A percentile compares a stretch with the other conserved stretches of the same genome.
phyloP scores from a whole-genome alignment of 2,113 vertebrate species.

The Oreochromis tanganicae region DNA sequence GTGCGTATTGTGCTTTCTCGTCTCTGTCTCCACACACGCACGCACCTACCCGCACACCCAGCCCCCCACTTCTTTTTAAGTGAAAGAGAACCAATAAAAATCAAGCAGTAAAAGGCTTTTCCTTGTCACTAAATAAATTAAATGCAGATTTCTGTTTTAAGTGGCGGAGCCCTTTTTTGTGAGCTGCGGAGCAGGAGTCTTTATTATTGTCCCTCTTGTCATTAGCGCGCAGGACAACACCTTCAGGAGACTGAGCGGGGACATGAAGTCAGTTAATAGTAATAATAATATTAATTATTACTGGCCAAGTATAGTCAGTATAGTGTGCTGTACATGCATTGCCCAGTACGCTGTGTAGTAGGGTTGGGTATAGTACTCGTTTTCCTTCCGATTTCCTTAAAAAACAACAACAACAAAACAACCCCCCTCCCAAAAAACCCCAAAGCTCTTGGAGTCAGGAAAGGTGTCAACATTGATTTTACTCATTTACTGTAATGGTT shows the following conservation, averaged over 20 bases:
- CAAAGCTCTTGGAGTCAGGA: neutral
- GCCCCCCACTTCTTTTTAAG: conserved; percentile 59
- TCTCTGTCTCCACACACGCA: neutral
- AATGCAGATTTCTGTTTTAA: conserved; percentile 70
- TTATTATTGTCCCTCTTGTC: conserved; percentile 55
- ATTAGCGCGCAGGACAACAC: conserved; percentile 58
- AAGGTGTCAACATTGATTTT: neutral
- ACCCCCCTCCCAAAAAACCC: too few relatives aligned
- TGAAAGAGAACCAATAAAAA: conserved; percentile 71
- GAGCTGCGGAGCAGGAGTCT: conserved; percentile 45
- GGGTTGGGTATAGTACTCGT: neutral
- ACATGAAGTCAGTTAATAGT: neutral
- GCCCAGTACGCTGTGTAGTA: neutral
- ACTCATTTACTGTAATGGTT: neutral
- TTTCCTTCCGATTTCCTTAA: neutral
- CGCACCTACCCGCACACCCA: conserved; percentile 15
- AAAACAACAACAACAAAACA: neutral
- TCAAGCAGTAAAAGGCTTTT: conserved; percentile 67
- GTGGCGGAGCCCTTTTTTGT: conserved; percentile 47
- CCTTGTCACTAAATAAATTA: conserved; percentile 72
- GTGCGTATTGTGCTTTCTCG: conserved; percentile 40
- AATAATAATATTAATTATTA: neutral
- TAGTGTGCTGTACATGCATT: neutral
- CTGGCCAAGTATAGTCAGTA: neutral
- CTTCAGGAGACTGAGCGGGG: neutral